A percentile compares a stretch with the other conserved stretches of the same genome.
These are phyloP conservation scores for Scopus umbretta DNA, from an alignment of 2,113 vertebrate species.

Conservation along the genomic window DNA sequence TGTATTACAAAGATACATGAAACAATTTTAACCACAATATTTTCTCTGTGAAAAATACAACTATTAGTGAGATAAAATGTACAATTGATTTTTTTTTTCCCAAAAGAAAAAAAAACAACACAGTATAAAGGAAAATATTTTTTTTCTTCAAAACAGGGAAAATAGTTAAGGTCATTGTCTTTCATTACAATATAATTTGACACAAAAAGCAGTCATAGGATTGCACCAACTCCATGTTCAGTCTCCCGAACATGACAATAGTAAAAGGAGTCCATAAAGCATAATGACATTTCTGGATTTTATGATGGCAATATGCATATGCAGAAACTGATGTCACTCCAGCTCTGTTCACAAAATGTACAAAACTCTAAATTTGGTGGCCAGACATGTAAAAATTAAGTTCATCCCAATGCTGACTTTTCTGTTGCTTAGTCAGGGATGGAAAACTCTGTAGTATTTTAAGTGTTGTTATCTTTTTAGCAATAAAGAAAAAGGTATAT, in stretches of 20 bases:
- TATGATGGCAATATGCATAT: conserved; percentile 67
- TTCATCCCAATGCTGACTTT: conserved; percentile 64
- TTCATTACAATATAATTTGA: conserved; percentile 86
- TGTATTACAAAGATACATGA: conserved; percentile 85
- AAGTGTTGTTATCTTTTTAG: conserved; percentile 82
- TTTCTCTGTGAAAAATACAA: conserved; percentile 97
- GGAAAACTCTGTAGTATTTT: conserved; percentile 66
- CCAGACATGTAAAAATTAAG: conserved; percentile 69
- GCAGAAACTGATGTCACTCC: conserved; percentile 75
- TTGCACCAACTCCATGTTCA: conserved; percentile 84
- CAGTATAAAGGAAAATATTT: conserved; percentile 85
- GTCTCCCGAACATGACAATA: conserved; percentile 78
- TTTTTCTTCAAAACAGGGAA: conserved; percentile 81
- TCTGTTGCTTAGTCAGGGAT: conserved; percentile 61
- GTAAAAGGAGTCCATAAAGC: conserved; percentile 83
- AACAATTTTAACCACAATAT: conserved; percentile 85
- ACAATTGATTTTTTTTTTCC: conserved; percentile 71
- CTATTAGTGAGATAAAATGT: conserved; percentile 90
- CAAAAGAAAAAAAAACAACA: conserved; percentile 47
- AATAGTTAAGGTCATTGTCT: conserved; percentile 85
- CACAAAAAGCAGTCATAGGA: conserved; percentile 85
- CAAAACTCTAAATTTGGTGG: conserved; percentile 78
- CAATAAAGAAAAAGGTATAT: conserved; percentile 75
- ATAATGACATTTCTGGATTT: conserved; percentile 72
- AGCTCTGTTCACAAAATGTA: conserved; percentile 87